Conservation (phyloP, 2,797 vertebrate species). For the Brachyrhaphis roseni region DNA sequence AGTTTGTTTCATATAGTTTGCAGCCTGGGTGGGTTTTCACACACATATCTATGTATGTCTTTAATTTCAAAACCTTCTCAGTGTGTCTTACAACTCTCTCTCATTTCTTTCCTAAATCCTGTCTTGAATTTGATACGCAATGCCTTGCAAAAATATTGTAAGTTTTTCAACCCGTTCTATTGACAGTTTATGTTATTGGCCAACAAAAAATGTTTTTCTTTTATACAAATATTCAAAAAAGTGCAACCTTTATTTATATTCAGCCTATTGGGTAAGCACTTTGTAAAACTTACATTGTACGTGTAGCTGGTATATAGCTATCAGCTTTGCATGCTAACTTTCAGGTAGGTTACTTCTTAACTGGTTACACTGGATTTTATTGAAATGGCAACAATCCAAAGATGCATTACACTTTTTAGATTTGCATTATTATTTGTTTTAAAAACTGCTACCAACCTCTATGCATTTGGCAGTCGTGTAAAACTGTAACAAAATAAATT, state of each 20-base stretch:
- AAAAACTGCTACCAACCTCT: background rate
- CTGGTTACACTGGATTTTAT: background rate
- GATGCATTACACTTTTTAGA: background rate
- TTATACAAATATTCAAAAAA: background rate
- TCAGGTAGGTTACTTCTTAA: background rate
- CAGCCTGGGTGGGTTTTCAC: constrained; percentile 11
- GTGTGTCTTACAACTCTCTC: background rate
- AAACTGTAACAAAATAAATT: background rate
- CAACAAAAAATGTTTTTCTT: background rate
- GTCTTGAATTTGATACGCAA: background rate
- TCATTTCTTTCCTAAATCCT: background rate
- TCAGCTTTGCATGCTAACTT: background rate
- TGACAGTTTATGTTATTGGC: background rate
- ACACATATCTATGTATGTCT: background rate
- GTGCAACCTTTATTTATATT: background rate
- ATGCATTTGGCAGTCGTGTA: background rate
- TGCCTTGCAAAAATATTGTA: background rate
- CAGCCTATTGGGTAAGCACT: background rate
- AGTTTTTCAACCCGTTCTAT: background rate
- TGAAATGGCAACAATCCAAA: background rate
- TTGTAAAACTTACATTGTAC: background rate
- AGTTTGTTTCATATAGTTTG: constrained; percentile 16
- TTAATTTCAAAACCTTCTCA: background rate
- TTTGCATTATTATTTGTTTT: background rate
- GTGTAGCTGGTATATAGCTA: background rate